A percentile compares a stretch with the other conserved stretches of the same genome.
Evolutionary conservation across 1,140 invertebrate genomes (phyloP).

Genomic region (Ostrea edulis): DNA sequence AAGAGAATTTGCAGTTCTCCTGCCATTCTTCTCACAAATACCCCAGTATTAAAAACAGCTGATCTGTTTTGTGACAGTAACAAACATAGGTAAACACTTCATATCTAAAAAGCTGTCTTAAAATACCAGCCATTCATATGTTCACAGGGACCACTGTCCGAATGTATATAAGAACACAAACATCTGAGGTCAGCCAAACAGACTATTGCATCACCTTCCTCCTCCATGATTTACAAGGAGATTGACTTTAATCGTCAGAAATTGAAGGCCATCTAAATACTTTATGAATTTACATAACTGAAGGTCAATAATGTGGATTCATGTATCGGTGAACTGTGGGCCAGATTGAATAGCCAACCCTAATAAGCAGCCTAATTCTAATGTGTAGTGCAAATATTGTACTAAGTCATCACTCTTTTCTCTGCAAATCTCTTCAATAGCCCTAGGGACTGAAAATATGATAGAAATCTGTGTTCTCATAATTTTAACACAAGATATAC

Average conservation of each 20-base stretch:
- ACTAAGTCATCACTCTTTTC: neutral
- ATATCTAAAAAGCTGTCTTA: constrained; percentile 7
- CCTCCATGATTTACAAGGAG: constrained; percentile 1
- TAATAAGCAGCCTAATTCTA: neutral
- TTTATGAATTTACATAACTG: constrained; percentile 6
- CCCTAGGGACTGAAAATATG: neutral
- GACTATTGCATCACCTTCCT: neutral
- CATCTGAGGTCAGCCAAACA: neutral
- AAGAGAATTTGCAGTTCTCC: neutral
- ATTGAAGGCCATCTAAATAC: neutral
- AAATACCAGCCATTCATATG: neutral
- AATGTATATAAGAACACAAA: neutral
- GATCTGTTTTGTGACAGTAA: neutral
- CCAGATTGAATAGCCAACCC: neutral
- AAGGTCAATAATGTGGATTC: neutral
- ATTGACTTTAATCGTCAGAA: neutral
- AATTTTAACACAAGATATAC: no score
- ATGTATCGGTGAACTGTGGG: neutral
- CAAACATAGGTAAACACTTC: neutral
- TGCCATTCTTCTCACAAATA: neutral
- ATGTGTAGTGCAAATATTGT: neutral
- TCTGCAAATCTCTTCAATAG: neutral
- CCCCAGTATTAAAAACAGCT: neutral
- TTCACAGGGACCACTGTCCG: neutral
- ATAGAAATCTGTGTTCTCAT: no score